A percentile compares a stretch with the other conserved stretches of the same genome.
These are phyloP conservation scores for Nephrotoma appendiculata DNA, from an alignment of 2,888 invertebrate genomes.

Conservation along the genomic window DNA sequence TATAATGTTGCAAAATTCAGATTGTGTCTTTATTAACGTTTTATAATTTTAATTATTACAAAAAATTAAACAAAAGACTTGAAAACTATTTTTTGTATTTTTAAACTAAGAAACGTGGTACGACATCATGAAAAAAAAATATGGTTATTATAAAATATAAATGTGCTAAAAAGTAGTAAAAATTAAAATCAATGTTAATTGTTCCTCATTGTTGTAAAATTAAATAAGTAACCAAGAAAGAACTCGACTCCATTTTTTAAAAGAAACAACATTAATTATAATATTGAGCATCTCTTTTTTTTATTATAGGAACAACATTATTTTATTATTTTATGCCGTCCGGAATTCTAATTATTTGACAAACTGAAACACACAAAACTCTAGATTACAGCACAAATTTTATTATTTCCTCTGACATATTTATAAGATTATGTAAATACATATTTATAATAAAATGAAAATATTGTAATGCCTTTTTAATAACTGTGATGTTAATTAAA, in stretches of 20 bases:
- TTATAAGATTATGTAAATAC: neutral
- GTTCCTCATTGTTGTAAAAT: neutral
- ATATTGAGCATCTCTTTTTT: neutral
- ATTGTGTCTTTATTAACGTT: neutral
- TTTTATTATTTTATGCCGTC: neutral
- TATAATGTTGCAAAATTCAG: neutral
- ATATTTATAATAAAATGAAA: conserved; percentile 3
- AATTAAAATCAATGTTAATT: neutral
- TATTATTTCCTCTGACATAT: neutral
- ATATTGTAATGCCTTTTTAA: conserved; percentile 15
- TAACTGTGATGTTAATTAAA: conserved; percentile 15
- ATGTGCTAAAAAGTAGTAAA: neutral
- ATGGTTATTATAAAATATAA: neutral
- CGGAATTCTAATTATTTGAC: neutral
- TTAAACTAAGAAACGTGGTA: too few species aligned
- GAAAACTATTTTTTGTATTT: neutral
- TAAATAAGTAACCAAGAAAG: neutral
- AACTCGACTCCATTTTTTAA: neutral
- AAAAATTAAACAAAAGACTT: neutral
- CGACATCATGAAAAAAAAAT: neutral
- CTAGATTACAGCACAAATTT: neutral
- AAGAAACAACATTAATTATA: neutral
- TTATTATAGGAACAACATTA: neutral
- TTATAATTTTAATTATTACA: neutral
- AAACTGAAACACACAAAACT: neutral